These are phyloP conservation scores for Mobula hypostoma DNA, from an alignment of 2,113 vertebrate species.

Conservation along the genomic window DNA sequence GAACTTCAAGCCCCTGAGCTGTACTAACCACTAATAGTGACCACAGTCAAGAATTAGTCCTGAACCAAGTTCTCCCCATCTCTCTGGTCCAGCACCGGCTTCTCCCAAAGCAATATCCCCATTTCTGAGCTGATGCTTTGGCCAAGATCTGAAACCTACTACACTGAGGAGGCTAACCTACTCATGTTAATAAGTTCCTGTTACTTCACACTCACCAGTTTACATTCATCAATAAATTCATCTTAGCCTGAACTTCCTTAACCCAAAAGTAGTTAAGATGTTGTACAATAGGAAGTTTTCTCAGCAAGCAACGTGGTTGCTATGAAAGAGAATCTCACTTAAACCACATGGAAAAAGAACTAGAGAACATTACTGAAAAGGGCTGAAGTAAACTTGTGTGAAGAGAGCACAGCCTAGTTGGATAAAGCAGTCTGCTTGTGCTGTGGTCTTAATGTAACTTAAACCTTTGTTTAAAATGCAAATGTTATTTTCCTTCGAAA, in stretches of 20 bases:
- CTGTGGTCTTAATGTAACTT: too few relatives aligned
- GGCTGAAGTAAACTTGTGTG: too few relatives aligned
- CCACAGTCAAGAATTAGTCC: background rate
- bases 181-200: background rate
- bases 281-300: background rate
- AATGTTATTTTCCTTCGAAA: too few relatives aligned
- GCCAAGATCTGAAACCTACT: background rate
- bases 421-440: too few relatives aligned
- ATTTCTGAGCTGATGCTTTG: background rate
- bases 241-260: background rate
- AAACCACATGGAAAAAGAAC: background rate
- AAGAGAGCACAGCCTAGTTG: too few relatives aligned
- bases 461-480: too few relatives aligned
- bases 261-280: background rate
- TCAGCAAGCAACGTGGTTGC: too few relatives aligned
- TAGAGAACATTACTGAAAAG: background rate
- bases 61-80: background rate
- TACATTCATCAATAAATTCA: background rate
- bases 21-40: too few relatives aligned
- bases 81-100: background rate
- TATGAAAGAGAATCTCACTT: background rate
- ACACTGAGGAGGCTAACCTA: background rate
- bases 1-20: too few relatives aligned
- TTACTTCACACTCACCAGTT: background rate
- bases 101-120: background rate